Evolutionary conservation across 2,888 invertebrate species (phyloP).

Genomic region (Phanerotoma sp.): DNA sequence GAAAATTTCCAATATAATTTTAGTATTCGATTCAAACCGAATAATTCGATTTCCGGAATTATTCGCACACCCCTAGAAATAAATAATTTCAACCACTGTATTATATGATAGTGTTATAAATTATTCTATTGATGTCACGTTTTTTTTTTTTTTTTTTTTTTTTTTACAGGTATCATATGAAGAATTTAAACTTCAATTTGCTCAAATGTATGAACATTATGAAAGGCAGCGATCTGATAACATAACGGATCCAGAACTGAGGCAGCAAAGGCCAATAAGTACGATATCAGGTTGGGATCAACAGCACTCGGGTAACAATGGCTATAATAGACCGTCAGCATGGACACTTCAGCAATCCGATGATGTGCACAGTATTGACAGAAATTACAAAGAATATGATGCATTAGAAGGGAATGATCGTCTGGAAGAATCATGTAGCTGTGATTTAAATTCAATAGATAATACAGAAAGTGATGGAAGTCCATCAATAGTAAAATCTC

Average conservation of each 20-base stretch:
- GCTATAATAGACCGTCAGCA: constrained; percentile 47
- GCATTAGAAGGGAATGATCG: constrained; percentile 47
- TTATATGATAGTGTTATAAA: too few relatives aligned
- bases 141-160: constrained; percentile 6
- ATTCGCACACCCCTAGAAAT: too few relatives aligned
- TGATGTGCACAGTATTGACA: constrained; percentile 48
- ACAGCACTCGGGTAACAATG: constrained; percentile 58
- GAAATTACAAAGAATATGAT: constrained; percentile 47
- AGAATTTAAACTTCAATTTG: constrained; percentile 96
- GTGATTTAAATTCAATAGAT: constrained; percentile 57
- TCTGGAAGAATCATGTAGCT: constrained; percentile 54
- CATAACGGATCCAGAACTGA: constrained; percentile 90
- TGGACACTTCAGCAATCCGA: constrained; percentile 51
- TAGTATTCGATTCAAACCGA: too few relatives aligned
- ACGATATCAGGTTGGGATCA: constrained; percentile 96
- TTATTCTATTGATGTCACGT: not conserved
- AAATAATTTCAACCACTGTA: too few relatives aligned
- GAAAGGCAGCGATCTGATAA: constrained; percentile 92
- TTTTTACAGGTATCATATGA: constrained; percentile 86
- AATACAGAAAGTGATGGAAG: constrained; percentile 59
- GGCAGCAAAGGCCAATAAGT: constrained; percentile 91
- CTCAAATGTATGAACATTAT: constrained; percentile 96
- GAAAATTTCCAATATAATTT: too few relatives aligned
- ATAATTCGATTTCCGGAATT: too few relatives aligned
- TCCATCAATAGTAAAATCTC: constrained; percentile 57